Evolutionary conservation across 2,888 invertebrate species (phyloP).

Genomic region (Lycocerus yunnanus): DNA sequence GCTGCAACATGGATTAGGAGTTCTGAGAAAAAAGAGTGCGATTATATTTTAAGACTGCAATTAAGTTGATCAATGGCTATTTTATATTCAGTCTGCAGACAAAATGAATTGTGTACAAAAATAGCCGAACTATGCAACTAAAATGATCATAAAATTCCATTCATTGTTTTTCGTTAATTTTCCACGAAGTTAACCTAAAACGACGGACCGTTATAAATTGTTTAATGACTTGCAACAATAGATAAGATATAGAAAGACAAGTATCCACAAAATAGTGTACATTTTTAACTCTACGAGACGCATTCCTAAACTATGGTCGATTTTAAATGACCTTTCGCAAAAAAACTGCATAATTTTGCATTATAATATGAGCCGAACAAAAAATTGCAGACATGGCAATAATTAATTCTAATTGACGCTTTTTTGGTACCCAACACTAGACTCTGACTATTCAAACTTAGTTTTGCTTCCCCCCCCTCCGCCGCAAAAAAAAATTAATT

Average conservation of each 20-base stretch:
- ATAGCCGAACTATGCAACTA: background rate
- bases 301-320: background rate
- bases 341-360: background rate
- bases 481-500: too few species aligned
- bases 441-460: background rate
- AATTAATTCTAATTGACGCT: background rate
- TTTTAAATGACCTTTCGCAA: background rate
- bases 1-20: background rate
- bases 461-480: too few species aligned
- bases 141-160: background rate
- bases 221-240: constrained; percentile 5
- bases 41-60: background rate
- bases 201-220: background rate
- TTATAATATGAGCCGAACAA: background rate
- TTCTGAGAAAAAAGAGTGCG: background rate
- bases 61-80: background rate
- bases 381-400: background rate
- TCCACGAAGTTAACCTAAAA: background rate
- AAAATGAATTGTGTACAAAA: background rate
- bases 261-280: background rate
- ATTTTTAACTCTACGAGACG: background rate
- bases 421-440: background rate
- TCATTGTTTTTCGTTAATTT: background rate
- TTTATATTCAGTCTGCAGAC: background rate
- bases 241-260: constrained; percentile 1